These are phyloP conservation scores for Arbacia lixula DNA, from an alignment of 53 echinoderm and acorn worm species.

Conservation along the genomic window DNA sequence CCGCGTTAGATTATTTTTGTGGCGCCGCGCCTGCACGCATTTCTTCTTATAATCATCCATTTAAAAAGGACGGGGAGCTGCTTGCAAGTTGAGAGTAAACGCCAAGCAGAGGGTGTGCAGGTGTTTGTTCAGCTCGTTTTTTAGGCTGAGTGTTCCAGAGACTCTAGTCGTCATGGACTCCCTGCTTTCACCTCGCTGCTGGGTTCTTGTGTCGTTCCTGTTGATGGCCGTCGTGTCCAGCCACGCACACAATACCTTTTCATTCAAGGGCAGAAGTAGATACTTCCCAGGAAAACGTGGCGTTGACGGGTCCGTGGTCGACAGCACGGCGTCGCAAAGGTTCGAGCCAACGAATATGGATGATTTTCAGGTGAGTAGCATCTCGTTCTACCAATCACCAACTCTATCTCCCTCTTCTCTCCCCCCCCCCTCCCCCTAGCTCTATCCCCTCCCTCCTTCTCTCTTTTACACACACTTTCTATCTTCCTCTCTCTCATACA, in stretches of 20 bases:
- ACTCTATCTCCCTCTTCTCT: not conserved
- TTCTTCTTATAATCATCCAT: no score
- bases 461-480: no score
- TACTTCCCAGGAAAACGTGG: slow-evolving; percentile 33
- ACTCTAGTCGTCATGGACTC: slow-evolving; percentile 50
- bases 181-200: slow-evolving; percentile 2
- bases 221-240: slow-evolving; percentile 24
- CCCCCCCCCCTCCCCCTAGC: not conserved
- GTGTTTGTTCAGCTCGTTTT: no score
- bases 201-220: not conserved
- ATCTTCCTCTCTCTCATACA: no score
- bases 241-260: slow-evolving; percentile 53
- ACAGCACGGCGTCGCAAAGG: slow-evolving; percentile 20
- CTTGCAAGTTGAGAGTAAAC: no score
- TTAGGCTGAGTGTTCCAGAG: no score
- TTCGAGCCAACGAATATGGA: slow-evolving; percentile 38
- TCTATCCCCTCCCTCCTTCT: not conserved
- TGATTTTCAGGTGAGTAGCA: slow-evolving; percentile 39
- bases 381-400: not conserved
- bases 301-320: not conserved
- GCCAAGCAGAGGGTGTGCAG: no score
- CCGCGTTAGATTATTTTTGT: no score
- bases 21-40: no score
- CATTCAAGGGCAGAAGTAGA: slow-evolving; percentile 39
- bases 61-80: no score